Evolutionary conservation across 2,113 vertebrate species (phyloP), one percentile per base, ranked within the genome.

Genomic region (Pollimyrus isidori): DNA sequence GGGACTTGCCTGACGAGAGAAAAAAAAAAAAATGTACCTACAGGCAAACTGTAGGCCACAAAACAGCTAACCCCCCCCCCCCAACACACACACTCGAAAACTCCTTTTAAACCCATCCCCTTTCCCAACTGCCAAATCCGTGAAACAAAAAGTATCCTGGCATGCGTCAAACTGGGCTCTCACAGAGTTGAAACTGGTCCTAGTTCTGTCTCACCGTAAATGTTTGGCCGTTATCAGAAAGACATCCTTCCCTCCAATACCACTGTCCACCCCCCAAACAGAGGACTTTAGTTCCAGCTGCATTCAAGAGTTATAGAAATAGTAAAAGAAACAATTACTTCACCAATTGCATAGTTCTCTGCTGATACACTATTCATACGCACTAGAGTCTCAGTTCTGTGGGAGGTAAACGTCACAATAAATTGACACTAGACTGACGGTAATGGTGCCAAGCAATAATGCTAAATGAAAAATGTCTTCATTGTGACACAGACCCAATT

Each of bases 1-100:
- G 91, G 82, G 94, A 95, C 94, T 93, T 95, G 95, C 92, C 95
- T 94, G 92, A 94, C 88, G 69, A 95, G 93, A 92, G 93, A 91
- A 94, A 94, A 94, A 73, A 73, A 94, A 94, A 69, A 73, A 76
- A 95, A 94, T 94, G 93, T 93, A 93, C 90, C 94, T 93, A 91
- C 91, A 91, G 95, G 95, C 94, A 93, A 94, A 92, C 91, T 69
- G 69, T 15, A 26, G 91, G 87, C 87, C 91, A 89, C 65, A 82
- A 90, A 91, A 45, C 65, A 45, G 30, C 48, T 17, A 6, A 6
- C 17, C 48, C 15, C 10, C 58, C n/a, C 42, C 42, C 42, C 3
- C 42, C 42, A 1, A 1, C 42, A 45, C 35, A 35, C 35, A 35
- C 35, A 45, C 42, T 1, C 82, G 3, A 3, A 53, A 50, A 62